Base-by-base conservation (phyloP, 2,888 invertebrate species). In the Temnothorax rugatulus region DNA sequence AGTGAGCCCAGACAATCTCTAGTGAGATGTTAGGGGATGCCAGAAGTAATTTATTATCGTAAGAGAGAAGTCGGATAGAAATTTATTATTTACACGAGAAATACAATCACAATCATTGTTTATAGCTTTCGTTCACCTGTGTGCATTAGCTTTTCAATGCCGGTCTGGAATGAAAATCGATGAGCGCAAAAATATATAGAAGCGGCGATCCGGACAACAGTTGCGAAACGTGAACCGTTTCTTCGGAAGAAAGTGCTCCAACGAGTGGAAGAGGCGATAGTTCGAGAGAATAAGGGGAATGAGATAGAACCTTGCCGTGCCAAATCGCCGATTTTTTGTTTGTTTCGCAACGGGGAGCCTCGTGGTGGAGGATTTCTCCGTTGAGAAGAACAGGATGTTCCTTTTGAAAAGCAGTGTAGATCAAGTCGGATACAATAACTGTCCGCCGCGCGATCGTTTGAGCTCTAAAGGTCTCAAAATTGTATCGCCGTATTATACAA, bases 141-240 rank as follows among this genome's bases (percentile, higher is more conserved):
- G 63, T 13, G 47, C 63, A 21, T 66, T 8, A 66, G 66, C 15
- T 66, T 44, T 18, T 41, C 25, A 66, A 66, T 44, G 8, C 21
- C 34, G 59, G 59, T 29, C 29, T 59, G 21, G 41, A 64, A 64
- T 64, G 63, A 64, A 64, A 41, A 38, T 41, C 63, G 41, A 64
- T 21, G 41, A 41, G 44, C 9, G 25, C 13, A 18, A 25, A 47
- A 66, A 47, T 66, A 25, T 25, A 25, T 25, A 47, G 5, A 66
- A 44, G 41, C 8, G 21, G 21, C 15, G 29, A 5, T 18, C 1
- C 64, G 41, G 41, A 64, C 44, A 66, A 44, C 21, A 25, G 44
- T 47, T 15, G 44, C 21, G 66, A 5, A 1, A 66, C 21, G 44
- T 25, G 44, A 25, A 25, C 18, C 15, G 66, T 25, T 25, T 15